Evolutionary conservation across 2,888 invertebrate species (phyloP).

Genomic region (Mythimna vitellina): DNA sequence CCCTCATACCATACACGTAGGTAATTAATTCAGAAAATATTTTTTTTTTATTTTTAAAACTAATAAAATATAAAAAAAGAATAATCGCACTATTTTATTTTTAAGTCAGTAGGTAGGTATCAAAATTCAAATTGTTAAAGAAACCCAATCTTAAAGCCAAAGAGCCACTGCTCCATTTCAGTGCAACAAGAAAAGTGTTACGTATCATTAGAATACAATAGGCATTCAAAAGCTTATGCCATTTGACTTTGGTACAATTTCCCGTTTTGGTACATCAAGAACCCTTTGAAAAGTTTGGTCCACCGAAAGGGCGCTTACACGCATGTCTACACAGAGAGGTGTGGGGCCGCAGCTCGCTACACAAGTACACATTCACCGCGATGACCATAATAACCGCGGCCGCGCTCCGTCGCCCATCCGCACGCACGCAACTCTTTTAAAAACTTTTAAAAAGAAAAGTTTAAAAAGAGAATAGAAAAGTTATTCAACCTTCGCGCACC

Average conservation of each 20-base stretch:
- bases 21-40: no score
- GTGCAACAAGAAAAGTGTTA: neutral
- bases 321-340: constrained; percentile 76
- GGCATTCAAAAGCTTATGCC: neutral
- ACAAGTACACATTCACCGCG: constrained; percentile 60
- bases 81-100: neutral
- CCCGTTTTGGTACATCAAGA: constrained; percentile 24
- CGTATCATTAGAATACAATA: neutral
- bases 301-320: constrained; percentile 69
- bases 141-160: neutral
- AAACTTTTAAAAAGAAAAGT: constrained; percentile 45
- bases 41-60: neutral
- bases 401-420: constrained; percentile 49
- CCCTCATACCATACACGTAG: no score
- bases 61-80: neutral
- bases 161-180: neutral
- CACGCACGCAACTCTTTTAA: constrained; percentile 50
- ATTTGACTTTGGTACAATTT: constrained; percentile 9
- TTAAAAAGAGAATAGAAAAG: constrained; percentile 13
- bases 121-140: neutral
- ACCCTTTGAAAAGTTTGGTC: constrained; percentile 58
- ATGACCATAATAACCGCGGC: constrained; percentile 67
- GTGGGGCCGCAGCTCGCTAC: constrained; percentile 66
- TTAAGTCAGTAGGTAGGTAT: neutral
- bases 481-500: constrained; percentile 23